phyloP scores from a whole-genome alignment of 2,888 invertebrate species.

The Cataglyphis albicans region DNA sequence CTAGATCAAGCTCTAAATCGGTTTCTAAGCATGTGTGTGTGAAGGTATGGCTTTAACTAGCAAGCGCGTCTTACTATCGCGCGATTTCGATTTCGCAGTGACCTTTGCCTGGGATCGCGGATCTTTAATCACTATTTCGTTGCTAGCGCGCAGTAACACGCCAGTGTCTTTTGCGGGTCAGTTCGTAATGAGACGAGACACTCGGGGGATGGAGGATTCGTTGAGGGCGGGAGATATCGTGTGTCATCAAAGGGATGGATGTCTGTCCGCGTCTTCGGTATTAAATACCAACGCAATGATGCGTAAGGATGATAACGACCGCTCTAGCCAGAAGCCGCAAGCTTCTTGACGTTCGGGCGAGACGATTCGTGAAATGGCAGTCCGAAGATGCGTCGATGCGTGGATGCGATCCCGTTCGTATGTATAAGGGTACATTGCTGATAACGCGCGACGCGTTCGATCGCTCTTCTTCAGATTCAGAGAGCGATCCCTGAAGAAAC shows the following conservation, averaged over 20 bases:
- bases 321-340: neutral
- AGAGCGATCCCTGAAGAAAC: neutral
- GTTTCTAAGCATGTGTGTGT: conserved; percentile 25
- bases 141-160: conserved; percentile 59
- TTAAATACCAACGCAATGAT: conserved; percentile 1
- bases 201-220: neutral
- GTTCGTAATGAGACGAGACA: conserved; percentile 48
- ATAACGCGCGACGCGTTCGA: conserved; percentile 20
- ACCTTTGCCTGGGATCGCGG: conserved; percentile 57
- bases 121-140: conserved; percentile 62
- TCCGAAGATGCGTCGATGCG: conserved; percentile 55
- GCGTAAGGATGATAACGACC: conserved; percentile 13
- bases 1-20: conserved; percentile 45
- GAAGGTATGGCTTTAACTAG: neutral
- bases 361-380: conserved; percentile 15
- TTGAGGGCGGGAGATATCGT: conserved; percentile 27
- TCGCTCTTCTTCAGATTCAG: neutral
- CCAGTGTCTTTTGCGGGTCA: conserved; percentile 54
- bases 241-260: neutral
- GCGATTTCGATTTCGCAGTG: conserved; percentile 49
- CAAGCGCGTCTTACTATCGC: conserved; percentile 14
- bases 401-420: conserved; percentile 23
- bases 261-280: neutral
- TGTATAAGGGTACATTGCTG: conserved; percentile 30
- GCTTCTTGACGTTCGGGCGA: neutral